phyloP scores from a whole-genome alignment of 1,140 invertebrate species.

The Drosophila malerkotliana region DNA sequence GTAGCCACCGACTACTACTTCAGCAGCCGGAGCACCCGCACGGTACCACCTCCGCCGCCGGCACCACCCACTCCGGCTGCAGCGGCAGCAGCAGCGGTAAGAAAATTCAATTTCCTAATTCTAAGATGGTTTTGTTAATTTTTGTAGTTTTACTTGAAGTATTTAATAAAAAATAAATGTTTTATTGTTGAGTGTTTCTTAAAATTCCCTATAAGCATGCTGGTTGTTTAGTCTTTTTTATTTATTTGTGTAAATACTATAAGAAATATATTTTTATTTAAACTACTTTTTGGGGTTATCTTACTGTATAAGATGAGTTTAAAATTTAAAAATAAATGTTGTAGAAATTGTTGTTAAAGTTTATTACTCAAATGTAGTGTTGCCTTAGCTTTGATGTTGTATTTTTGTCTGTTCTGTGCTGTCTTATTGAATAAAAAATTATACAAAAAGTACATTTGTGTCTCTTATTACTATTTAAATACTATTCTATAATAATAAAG shows the following conservation, averaged over 20 bases:
- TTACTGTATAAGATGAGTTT: background rate
- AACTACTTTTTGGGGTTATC: background rate
- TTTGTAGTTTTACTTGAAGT: background rate
- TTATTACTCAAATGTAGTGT: background rate
- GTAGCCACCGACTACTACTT: constrained; percentile 72
- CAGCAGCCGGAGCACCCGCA: constrained; percentile 54
- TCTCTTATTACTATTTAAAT: background rate
- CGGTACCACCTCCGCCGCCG: constrained; percentile 36
- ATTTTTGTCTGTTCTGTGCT: background rate
- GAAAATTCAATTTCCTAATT: background rate
- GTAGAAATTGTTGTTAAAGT: background rate
- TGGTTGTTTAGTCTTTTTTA: background rate
- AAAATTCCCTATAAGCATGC: background rate
- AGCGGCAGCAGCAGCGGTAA: constrained; percentile 25
- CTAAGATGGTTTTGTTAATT: background rate
- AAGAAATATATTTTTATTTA: background rate
- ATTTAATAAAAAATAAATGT: background rate
- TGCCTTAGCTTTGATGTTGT: background rate
- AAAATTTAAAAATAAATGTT: background rate
- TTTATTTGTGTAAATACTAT: background rate
- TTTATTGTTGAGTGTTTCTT: background rate
- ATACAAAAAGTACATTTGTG: background rate
- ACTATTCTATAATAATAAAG: too few species aligned
- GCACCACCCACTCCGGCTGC: constrained; percentile 44
- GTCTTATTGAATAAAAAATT: background rate